Conservation (phyloP, 2,888 invertebrate species). For the Aporophyla lueneburgensis region DNA sequence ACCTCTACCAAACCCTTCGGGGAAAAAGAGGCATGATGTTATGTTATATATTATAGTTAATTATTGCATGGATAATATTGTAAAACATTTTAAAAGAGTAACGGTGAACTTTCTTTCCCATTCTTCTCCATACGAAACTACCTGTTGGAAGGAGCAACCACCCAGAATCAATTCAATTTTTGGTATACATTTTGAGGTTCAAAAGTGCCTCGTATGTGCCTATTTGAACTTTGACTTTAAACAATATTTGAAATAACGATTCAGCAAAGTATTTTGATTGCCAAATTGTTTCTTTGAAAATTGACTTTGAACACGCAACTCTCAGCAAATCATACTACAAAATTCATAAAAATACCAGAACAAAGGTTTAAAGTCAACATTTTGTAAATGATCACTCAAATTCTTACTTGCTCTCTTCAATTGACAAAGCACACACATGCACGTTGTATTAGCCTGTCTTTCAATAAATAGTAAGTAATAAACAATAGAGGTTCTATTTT, state of each 20-base stretch:
- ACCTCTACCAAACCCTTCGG: background rate
- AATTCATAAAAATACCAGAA: slow-evolving; percentile 3
- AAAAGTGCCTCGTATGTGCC: too few relatives aligned
- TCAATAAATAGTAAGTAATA: slow-evolving; percentile 14
- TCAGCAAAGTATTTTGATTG: slow-evolving; percentile 17
- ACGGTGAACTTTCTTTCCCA: too few relatives aligned
- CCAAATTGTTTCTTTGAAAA: slow-evolving; percentile 18
- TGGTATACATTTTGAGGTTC: too few relatives aligned
- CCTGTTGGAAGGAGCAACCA: too few relatives aligned
- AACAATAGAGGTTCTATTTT: slow-evolving; percentile 6
- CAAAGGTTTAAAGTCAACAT: slow-evolving; percentile 10
- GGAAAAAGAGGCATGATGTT: background rate
- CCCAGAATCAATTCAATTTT: too few relatives aligned
- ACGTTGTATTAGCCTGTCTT: background rate
- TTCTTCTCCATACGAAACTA: too few relatives aligned
- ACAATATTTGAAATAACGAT: slow-evolving; percentile 17
- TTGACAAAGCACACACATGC: background rate
- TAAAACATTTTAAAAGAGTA: too few relatives aligned
- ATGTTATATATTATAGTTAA: background rate
- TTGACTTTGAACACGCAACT: slow-evolving; percentile 4
- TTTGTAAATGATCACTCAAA: background rate
- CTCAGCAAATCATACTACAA: slow-evolving; percentile 13
- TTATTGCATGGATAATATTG: too few relatives aligned
- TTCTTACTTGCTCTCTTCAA: background rate
- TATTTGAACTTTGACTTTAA: background rate